Evolutionary conservation across 2,888 invertebrate species (phyloP), one percentile per base, ranked within the genome.

Genomic region (Acanthococcus lagerstroemiae): DNA sequence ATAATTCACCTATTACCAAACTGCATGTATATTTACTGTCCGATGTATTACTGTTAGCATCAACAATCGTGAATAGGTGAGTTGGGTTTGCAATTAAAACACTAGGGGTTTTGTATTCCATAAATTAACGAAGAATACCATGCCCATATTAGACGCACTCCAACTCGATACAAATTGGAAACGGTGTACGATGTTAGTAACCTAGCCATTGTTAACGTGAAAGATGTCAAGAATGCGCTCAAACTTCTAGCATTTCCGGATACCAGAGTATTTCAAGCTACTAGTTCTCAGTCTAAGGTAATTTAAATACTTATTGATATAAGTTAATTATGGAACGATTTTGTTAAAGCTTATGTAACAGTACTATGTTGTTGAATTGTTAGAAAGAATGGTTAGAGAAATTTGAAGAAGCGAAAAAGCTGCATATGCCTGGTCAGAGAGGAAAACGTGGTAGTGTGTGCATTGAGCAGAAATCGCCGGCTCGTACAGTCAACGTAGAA

Each of bases 181-280:
- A 83, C 83, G 9, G 82, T 87, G 73, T 92, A 91, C 75, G 88
- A 91, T 71, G 80, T 93, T 48, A 90, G 91, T 74, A 91, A 87
- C 75, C 80, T 95, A 72, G 95, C 95, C 22, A 89, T 95, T 25
- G 94, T 96, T 0, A 96, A 96, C 77, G 92, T 95, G 58, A 81
- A 90, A 72, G 92, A 95, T 78, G 81, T 90, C 69, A 92, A 90
- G 57, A 88, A 86, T 69, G 92, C 93, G 4, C 94, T 96, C 73
- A 96, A 96, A 77, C 84, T 96, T 9, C 80, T 96, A 70, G 93
- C 92, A 61, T 95, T 95, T 74, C 95, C 95, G 22, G 93, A 94
- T 71, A 89, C 93, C 0, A 84, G 92, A 74, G 87, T 94, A 55
- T 94, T 93, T 76, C 92, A 94, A 74, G 92, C 93, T 73, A 79